These are phyloP conservation scores for Sebastes glaucus DNA, from an alignment of 2,797 vertebrate genomes.

Conservation along the genomic window DNA sequence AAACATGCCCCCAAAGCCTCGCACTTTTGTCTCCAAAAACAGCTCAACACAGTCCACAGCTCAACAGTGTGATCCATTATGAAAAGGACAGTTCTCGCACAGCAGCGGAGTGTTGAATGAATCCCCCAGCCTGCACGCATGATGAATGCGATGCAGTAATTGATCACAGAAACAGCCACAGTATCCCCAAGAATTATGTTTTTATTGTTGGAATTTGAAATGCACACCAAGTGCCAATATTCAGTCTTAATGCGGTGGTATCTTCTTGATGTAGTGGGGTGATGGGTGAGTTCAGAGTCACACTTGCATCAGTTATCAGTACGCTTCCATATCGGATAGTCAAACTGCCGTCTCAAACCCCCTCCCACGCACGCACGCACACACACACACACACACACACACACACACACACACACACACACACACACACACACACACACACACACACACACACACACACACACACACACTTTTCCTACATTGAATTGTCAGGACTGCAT, in stretches of 20 bases:
- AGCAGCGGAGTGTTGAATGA: background rate
- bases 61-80: conserved; percentile 13
- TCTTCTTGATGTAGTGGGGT: background rate
- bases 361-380: no score
- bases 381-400: no score
- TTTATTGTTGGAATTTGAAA: background rate
- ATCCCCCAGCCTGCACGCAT: background rate
- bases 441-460: no score
- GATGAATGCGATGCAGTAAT: background rate
- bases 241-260: background rate
- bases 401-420: no score
- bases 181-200: background rate
- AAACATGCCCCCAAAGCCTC: conserved; percentile 46
- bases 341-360: background rate
- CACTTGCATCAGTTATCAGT: background rate
- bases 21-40: conserved; percentile 33
- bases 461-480: no score
- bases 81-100: conserved; percentile 24
- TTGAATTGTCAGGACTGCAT: no score
- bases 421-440: no score
- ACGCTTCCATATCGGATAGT: background rate
- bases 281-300: background rate
- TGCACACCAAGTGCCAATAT: background rate
- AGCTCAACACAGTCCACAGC: conserved; percentile 15
- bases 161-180: background rate